Evolutionary conservation across 2,888 invertebrate genomes (phyloP).

Genomic region (Eledona agricola): DNA sequence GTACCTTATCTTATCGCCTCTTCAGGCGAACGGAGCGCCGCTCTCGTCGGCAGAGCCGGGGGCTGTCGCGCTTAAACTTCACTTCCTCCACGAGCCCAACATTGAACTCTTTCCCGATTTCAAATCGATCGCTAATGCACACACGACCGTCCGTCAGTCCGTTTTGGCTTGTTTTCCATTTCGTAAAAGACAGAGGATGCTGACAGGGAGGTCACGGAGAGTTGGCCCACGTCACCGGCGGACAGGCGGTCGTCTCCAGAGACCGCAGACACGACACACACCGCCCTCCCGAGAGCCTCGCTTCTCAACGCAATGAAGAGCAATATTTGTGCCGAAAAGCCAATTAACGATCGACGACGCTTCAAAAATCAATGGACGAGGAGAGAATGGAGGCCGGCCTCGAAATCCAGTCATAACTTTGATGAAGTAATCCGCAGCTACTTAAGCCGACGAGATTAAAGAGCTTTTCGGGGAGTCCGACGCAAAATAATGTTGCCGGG

Average conservation of each 20-base stretch:
- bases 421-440: conserved; percentile 62
- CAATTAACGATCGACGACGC: conserved; percentile 44
- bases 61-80: conserved; percentile 32
- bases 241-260: conserved; percentile 57
- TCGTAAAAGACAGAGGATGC: conserved; percentile 20
- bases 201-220: conserved; percentile 52
- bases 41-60: conserved; percentile 36
- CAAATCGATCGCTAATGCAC: conserved; percentile 1
- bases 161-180: conserved; percentile 33
- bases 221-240: conserved; percentile 55
- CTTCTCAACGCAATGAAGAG: conserved; percentile 46
- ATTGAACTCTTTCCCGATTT: conserved; percentile 5
- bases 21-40: conserved; percentile 52
- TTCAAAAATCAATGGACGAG: conserved; percentile 10
- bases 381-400: background rate
- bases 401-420: conserved; percentile 59
- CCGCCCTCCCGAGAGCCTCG: conserved; percentile 47
- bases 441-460: conserved; percentile 62
- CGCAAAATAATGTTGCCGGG: conserved; percentile 59
- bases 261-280: conserved; percentile 55
- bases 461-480: conserved; percentile 59
- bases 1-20: conserved; percentile 63
- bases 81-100: conserved; percentile 22
- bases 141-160: no score
- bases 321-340: conserved; percentile 52